Conservation (phyloP, 2,888 invertebrate genomes). For the Eupithecia vulgata region DNA sequence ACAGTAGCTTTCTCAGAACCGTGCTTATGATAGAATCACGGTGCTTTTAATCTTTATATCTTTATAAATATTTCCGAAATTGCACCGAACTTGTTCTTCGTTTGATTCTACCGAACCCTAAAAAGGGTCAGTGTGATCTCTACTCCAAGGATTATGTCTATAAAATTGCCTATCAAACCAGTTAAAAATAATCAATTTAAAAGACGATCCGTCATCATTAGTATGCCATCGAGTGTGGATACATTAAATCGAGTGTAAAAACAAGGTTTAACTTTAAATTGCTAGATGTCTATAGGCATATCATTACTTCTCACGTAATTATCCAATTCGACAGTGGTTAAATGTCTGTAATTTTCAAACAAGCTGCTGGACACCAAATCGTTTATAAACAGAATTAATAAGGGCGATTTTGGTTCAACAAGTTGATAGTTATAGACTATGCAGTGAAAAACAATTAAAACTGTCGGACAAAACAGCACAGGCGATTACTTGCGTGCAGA, state of each 20-base stretch:
- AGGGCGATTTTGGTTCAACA: constrained; percentile 60
- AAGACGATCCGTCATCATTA: constrained; percentile 40
- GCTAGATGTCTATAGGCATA: constrained; percentile 60
- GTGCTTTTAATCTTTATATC: not conserved
- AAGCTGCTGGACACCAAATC: constrained; percentile 58
- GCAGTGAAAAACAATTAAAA: constrained; percentile 52
- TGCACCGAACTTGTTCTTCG: not conserved
- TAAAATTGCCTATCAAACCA: constrained; percentile 22
- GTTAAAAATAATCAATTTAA: constrained; percentile 21
- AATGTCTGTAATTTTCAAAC: constrained; percentile 72
- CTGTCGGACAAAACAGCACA: constrained; percentile 46
- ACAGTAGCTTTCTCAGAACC: too few relatives aligned
- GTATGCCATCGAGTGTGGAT: constrained; percentile 50
- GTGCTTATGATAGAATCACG: constrained; percentile 5
- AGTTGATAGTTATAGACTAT: constrained; percentile 48
- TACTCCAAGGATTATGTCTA: not conserved
- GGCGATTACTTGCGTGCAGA: constrained; percentile 42
- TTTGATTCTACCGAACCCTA: not conserved
- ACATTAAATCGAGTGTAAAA: constrained; percentile 57
- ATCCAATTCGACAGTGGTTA: constrained; percentile 72
- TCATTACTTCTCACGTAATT: constrained; percentile 70
- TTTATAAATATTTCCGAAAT: not conserved
- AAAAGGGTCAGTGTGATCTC: constrained; percentile 4
- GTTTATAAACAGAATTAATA: constrained; percentile 65
- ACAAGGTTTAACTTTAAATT: constrained; percentile 59